Base-by-base conservation (phyloP, 2,888 invertebrate species). In the Cataglyphis albicans region DNA sequence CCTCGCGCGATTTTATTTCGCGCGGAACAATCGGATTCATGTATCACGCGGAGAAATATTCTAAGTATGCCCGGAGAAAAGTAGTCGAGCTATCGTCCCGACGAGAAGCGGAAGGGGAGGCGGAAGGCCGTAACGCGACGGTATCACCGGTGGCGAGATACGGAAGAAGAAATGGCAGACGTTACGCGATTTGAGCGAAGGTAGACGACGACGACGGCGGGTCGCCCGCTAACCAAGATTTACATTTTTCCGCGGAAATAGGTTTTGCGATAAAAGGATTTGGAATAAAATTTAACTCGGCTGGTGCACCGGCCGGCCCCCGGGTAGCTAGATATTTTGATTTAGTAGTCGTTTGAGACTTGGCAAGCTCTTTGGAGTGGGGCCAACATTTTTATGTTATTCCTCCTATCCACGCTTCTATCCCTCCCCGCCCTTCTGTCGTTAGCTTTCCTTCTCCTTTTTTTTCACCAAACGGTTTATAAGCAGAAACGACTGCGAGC, bases 331-430 rank as follows among this genome's bases (percentile, higher is more conserved):
- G 88, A 90, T 92, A 93, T 93, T 94, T 94, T 93, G 93, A 94
- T 93, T 94, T 94, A 94, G 92, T 92, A 92, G 92, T 92, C 93
- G 93, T 94, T 93, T 90, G 92, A 92, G 90, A 93, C 92, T 94
- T 94, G 93, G 93, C 93, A 93, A 92, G 93, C 92, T 91, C 92
- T 90, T 93, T 94, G 94, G 94, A 93, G 87, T 88, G 81, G 67
- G 84, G 93, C 94, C 94, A 94, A 93, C 91, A 92, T 92, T 93
- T 93, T 93, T 92, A 92, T 90, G 91, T 92, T 92, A 92, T 93
- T 92, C 89, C 91, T 88, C 84, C 85, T 73, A 81, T 73, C 75
- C 86, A 78, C 82, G 63, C 78, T 35, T 41, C 75, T 57, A 44
- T 44, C 63, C 48, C 85, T 70, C 59, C 73, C 38, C 75, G n/a